Evolutionary conservation across 2,113 vertebrate genomes (phyloP).

Genomic region (Syrmaticus mikado): DNA sequence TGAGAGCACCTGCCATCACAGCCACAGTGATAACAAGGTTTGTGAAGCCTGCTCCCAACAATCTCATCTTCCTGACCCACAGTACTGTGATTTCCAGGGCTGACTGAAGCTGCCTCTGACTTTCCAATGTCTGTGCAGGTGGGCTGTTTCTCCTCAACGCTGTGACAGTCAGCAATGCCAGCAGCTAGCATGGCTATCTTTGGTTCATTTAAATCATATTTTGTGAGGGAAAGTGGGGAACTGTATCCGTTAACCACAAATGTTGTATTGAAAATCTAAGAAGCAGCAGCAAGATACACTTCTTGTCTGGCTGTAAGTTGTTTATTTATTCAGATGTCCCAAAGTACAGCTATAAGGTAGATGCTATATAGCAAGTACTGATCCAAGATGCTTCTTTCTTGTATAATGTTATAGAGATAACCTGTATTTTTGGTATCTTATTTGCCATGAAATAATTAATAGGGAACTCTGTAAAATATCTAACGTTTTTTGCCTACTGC

Average conservation of each 20-base stretch:
- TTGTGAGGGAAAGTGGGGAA: neutral
- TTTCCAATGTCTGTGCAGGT: neutral
- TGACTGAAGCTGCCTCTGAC: neutral
- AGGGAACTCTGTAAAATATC: neutral
- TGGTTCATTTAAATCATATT: neutral
- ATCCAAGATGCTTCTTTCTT: neutral
- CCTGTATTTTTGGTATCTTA: neutral
- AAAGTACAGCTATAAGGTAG: neutral
- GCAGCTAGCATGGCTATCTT: neutral
- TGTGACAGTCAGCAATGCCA: neutral
- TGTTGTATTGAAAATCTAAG: neutral
- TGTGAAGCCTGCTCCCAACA: neutral
- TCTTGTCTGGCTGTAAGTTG: neutral
- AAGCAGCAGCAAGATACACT: neutral
- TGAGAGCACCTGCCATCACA: neutral
- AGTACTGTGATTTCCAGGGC: neutral
- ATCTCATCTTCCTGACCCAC: neutral
- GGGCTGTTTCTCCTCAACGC: accelerated
- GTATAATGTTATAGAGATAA: neutral
- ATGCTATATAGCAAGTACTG: neutral
- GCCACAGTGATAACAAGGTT: neutral
- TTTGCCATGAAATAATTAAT: neutral
- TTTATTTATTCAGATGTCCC: neutral
- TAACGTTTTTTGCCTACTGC: neutral
- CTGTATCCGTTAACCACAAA: neutral